Percentiles rank a stretch among this genome's conserved stretches.
Evolutionary conservation across 2,113 vertebrate genomes (phyloP).

Genomic region (Proteles cristata): DNA sequence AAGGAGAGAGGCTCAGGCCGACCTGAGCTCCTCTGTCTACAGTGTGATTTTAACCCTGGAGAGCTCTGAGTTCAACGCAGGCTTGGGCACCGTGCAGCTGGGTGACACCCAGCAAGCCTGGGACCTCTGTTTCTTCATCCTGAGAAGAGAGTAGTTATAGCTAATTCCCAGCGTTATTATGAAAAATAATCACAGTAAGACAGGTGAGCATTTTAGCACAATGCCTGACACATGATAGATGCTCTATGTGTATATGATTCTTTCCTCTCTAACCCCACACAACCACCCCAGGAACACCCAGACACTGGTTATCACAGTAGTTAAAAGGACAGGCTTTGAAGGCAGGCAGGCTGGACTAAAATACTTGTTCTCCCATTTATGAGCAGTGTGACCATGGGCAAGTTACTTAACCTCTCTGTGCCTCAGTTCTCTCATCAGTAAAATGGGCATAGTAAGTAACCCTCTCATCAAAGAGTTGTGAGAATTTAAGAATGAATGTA

Average conservation of each 20-base stretch:
- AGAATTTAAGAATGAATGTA: background rate
- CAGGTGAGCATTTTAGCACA: background rate
- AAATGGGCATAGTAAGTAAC: background rate
- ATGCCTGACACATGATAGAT: background rate
- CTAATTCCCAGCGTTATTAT: rapidly evolving
- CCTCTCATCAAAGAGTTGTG: background rate
- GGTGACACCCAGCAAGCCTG: background rate
- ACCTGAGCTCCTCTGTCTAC: background rate
- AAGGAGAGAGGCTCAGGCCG: background rate
- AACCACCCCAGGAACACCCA: background rate
- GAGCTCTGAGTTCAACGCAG: background rate
- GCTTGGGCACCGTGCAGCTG: background rate
- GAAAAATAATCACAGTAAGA: background rate
- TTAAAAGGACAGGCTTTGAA: background rate
- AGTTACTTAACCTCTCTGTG: background rate
- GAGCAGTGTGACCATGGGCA: background rate
- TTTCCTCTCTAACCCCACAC: background rate
- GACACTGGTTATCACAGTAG: background rate
- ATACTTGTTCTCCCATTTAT: background rate
- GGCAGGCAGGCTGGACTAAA: background rate
- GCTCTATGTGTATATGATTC: background rate
- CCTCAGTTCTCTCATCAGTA: conserved; percentile 15
- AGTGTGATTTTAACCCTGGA: background rate
- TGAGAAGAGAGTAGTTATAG: background rate
- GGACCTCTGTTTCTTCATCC: background rate